phyloP scores from a whole-genome alignment of 1,140 invertebrate genomes.

The Drosophila pandora region DNA sequence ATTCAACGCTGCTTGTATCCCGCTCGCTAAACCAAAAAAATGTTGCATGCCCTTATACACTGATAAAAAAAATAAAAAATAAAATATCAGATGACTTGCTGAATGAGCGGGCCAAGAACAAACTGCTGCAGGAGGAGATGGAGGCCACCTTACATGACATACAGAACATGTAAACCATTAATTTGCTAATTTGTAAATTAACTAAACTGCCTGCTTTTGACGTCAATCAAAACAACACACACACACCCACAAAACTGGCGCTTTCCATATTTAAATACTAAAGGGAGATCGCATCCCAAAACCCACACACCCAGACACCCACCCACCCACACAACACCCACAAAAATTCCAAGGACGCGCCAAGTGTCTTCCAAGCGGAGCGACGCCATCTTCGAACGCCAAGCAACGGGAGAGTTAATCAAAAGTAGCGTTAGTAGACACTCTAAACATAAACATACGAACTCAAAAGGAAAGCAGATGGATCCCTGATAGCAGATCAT shows the following conservation, averaged over 20 bases:
- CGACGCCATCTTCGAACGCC: conserved; percentile 53
- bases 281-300: conserved; percentile 5
- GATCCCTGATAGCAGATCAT: conserved; percentile 31
- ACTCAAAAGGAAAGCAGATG: conserved; percentile 32
- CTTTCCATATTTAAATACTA: conserved; percentile 74
- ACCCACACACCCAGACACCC: conserved; percentile 2
- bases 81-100: conserved; percentile 94
- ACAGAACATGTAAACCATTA: conserved; percentile 96
- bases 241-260: conserved; percentile 63
- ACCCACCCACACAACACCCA: conserved; percentile 33
- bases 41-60: conserved; percentile 21
- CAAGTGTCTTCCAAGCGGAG: conserved; percentile 69
- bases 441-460: conserved; percentile 44
- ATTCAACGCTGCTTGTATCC: conserved; percentile 44
- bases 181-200: conserved; percentile 75
- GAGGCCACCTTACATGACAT: conserved; percentile 99
- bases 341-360: conserved; percentile 46
- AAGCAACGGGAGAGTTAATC: conserved; percentile 44
- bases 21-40: conserved; percentile 40
- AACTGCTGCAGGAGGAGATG: conserved; percentile 98
- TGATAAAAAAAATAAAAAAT: conserved; percentile 15
- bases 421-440: conserved; percentile 47
- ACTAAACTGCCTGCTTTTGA: conserved; percentile 82
- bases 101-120: conserved; percentile 97
- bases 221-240: conserved; percentile 56